Evolutionary conservation across 1,140 invertebrate species (phyloP), one percentile per base, ranked within the genome.

Genomic region (Diachasmimorpha longicaudata): DNA sequence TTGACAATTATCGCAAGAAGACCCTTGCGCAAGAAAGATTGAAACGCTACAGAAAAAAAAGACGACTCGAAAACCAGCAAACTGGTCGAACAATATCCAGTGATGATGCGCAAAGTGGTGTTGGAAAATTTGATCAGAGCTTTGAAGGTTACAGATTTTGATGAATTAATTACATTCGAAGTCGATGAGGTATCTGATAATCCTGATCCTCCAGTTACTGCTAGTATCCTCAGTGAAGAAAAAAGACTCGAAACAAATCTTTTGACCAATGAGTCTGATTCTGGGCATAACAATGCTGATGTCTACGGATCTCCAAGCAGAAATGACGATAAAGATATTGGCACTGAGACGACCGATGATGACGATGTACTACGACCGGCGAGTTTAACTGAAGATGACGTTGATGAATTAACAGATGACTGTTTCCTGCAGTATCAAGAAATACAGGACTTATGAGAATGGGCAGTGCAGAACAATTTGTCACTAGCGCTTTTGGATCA

Each of bases 401-500:
- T 39, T 39, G 37, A 39, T 48, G 46, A 48, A 48, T 48, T 16
- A 48, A 14, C n/a, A 48, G n/a, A 48, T 14, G 46, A 16, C 46
- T 48, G 11, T 48, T 48, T 48, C 46, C 4, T 11, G 55, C 6
- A 74, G 16, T 42, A 44, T 21, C 16, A 70, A 8, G 66, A 69
- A 23, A 70, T 75, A 48, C 66, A 75, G 37, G 73, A 39, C 21
- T 66, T 75, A 16, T 39, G 73, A 36, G n/a, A 66, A 48, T 75
- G 66, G 73, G 73, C 73, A 68, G 14, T 67, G 11, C 48, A 52
- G 36, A n/a, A 42, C 0, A 46, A 70, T 52, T 37, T 75, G 16
- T 31, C 73, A 31, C 37, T 48, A 4, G 46, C 19, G 0, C 66
- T 69, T 37, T 25, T 70, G n/a, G 66, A 75, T 58, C 9, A 5